These are phyloP conservation scores for Centropus bengalensis DNA, from an alignment of 2,113 vertebrate species.

Conservation along the genomic window DNA sequence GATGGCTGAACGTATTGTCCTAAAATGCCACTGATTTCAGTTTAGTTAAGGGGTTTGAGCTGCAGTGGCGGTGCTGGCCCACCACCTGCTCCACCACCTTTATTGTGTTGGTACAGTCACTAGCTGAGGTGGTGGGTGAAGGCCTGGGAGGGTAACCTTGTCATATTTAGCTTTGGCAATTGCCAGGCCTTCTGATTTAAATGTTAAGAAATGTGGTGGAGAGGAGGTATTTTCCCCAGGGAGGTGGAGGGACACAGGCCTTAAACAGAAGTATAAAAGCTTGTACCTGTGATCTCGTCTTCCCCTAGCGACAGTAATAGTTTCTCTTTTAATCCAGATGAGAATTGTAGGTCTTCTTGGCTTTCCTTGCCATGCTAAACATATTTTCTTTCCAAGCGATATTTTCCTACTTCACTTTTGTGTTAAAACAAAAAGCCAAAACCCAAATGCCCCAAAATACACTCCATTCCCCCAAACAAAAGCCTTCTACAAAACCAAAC, in stretches of 20 bases:
- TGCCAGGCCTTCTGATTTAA: not conserved
- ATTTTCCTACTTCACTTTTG: not conserved
- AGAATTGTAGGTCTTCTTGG: not conserved
- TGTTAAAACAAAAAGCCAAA: too few species aligned
- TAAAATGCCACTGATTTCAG: not conserved
- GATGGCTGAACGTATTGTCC: not conserved
- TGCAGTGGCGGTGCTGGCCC: not conserved
- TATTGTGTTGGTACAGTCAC: not conserved
- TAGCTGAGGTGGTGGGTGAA: not conserved
- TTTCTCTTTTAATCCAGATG: not conserved
- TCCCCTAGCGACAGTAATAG: not conserved
- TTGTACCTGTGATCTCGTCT: not conserved
- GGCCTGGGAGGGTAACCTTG: not conserved
- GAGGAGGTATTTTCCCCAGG: not conserved
- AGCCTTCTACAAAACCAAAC: not conserved
- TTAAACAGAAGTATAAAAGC: not conserved
- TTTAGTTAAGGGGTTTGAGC: not conserved
- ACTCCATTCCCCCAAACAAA: not conserved
- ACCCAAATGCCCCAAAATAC: too few species aligned
- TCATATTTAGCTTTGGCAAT: not conserved
- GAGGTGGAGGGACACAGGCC: not conserved
- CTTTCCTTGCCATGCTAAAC: conserved; percentile 14
- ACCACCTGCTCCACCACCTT: not conserved
- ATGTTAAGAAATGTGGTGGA: not conserved
- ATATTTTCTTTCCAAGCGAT: not conserved